These are phyloP conservation scores for Neoarius graeffei DNA, from an alignment of 2,113 vertebrate species.

Conservation along the genomic window DNA sequence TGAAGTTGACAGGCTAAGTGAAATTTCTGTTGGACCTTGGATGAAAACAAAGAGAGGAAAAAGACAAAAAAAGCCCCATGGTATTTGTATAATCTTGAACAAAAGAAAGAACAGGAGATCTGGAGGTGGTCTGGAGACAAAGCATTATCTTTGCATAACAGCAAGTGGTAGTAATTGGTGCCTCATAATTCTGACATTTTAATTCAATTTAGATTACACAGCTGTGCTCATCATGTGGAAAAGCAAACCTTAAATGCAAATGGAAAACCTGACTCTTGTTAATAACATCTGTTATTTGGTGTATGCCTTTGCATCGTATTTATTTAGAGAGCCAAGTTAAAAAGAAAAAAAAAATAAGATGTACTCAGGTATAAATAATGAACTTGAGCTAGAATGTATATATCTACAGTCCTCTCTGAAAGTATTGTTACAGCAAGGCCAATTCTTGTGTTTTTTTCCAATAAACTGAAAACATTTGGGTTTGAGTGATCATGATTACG, in stretches of 20 bases:
- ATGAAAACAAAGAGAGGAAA: neutral
- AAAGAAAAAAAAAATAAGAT: neutral
- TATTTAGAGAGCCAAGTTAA: too few relatives aligned
- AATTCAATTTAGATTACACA: neutral
- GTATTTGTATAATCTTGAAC: neutral
- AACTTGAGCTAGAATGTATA: neutral
- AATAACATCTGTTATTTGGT: neutral
- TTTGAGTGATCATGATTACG: neutral
- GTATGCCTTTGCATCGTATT: neutral
- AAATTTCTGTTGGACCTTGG: neutral
- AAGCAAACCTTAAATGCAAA: neutral
- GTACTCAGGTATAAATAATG: neutral
- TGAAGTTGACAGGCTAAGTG: neutral
- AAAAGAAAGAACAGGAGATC: neutral
- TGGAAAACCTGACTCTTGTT: neutral
- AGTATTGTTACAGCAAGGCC: neutral
- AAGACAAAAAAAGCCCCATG: neutral
- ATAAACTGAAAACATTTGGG: neutral
- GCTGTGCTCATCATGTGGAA: neutral
- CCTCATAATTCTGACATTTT: neutral
- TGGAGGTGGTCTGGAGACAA: neutral
- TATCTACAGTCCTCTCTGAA: neutral
- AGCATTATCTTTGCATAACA: neutral
- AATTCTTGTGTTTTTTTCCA: neutral
- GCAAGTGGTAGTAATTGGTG: neutral